Conservation (phyloP, 2,888 invertebrate genomes). For the Thymelicus lineola region DNA sequence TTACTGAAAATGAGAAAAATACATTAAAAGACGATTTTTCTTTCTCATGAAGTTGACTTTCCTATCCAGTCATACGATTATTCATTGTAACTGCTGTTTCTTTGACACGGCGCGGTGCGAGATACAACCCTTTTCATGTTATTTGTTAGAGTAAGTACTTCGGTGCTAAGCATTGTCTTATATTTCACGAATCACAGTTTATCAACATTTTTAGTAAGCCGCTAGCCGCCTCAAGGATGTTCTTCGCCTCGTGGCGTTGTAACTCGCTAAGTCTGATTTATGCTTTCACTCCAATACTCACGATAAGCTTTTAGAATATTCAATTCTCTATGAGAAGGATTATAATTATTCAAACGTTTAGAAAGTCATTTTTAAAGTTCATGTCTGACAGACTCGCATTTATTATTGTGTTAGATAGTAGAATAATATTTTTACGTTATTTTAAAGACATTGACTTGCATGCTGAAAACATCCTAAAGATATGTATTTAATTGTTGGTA, state of each 20-base stretch:
- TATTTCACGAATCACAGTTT: conserved; percentile 19
- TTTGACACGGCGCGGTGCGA: no score
- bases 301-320: conserved; percentile 6
- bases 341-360: conserved; percentile 2
- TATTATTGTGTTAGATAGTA: not conserved
- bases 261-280: conserved; percentile 28
- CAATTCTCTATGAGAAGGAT: conserved; percentile 11
- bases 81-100: no score
- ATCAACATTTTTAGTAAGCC: conserved; percentile 25
- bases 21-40: no score
- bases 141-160: not conserved
- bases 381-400: not conserved
- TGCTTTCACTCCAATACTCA: conserved; percentile 13
- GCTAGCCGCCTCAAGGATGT: conserved; percentile 1
- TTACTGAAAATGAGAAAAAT: no score
- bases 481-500: no score
- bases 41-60: no score
- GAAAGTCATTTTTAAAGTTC: conserved; percentile 6
- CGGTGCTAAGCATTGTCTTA: not conserved
- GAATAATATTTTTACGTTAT: no score
- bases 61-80: no score
- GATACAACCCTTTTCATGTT: not conserved
- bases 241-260: not conserved
- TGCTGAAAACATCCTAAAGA: no score
- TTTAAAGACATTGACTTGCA: no score